These are phyloP conservation scores for Tinea trinotella DNA, from an alignment of 2,888 invertebrate species.

Conservation along the genomic window DNA sequence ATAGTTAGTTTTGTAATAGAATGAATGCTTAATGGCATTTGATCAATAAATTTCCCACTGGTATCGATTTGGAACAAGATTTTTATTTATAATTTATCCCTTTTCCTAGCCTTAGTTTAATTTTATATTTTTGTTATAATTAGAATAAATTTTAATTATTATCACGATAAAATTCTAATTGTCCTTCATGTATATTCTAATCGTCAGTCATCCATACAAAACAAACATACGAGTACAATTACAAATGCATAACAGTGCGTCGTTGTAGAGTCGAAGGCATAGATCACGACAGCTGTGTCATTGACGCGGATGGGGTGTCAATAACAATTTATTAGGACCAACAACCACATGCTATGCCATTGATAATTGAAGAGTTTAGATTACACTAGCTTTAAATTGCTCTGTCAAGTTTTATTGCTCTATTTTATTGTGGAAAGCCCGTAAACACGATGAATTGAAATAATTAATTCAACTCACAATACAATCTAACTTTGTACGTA, in stretches of 20 bases:
- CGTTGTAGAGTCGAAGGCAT: neutral
- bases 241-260: neutral
- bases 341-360: conserved; percentile 1
- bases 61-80: no score
- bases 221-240: neutral
- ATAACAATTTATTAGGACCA: conserved; percentile 5
- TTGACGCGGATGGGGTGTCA: conserved; percentile 14
- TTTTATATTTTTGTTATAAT: neutral
- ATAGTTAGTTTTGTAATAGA: no score
- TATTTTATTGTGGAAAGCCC: conserved; percentile 3
- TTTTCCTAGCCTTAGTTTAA: no score
- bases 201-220: conserved; percentile 6
- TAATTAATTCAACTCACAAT: neutral
- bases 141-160: neutral
- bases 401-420: neutral
- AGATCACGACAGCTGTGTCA: conserved; percentile 9
- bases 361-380: neutral
- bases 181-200: neutral
- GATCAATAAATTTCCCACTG: no score
- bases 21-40: no score
- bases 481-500: neutral
- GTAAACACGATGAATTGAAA: neutral
- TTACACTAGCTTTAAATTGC: conserved; percentile 5
- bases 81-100: no score
- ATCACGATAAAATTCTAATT: neutral